Percentiles rank a stretch among this genome's conserved stretches.
Conservation (phyloP, 1,140 invertebrate genomes). For the Phthorimaea operculella region DNA sequence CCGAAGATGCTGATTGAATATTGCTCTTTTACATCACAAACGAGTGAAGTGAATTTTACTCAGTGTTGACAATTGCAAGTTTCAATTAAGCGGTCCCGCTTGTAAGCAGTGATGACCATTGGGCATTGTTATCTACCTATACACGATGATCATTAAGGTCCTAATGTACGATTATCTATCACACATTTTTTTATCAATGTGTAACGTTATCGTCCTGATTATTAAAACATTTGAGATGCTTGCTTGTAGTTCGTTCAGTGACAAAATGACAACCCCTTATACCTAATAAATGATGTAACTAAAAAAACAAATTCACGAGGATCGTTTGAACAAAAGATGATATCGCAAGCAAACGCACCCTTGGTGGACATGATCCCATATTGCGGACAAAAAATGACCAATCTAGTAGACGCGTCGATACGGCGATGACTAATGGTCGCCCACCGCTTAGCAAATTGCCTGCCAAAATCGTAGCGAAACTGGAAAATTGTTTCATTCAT, state of each 20-base stretch:
- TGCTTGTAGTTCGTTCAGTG: too few species aligned
- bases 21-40: neutral
- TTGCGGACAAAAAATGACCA: constrained; percentile 57
- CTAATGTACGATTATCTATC: too few species aligned
- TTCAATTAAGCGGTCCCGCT: too few species aligned
- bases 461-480: constrained; percentile 49
- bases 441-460: constrained; percentile 54
- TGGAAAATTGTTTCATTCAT: constrained; percentile 66
- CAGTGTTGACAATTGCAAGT: too few species aligned
- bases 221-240: too few species aligned
- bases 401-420: constrained; percentile 51
- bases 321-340: neutral
- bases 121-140: too few species aligned
- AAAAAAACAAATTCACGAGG: too few species aligned
- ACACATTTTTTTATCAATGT: too few species aligned
- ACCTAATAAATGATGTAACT: neutral
- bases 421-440: constrained; percentile 54
- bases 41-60: too few species aligned
- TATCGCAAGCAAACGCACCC: constrained; percentile 12
- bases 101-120: too few species aligned
- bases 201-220: too few species aligned
- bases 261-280: neutral
- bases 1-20: constrained; percentile 27
- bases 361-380: constrained; percentile 34
- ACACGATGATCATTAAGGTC: too few species aligned